These are phyloP conservation scores for Clarias magur DNA, from an alignment of 2,113 vertebrate genomes.

Conservation along the genomic window DNA sequence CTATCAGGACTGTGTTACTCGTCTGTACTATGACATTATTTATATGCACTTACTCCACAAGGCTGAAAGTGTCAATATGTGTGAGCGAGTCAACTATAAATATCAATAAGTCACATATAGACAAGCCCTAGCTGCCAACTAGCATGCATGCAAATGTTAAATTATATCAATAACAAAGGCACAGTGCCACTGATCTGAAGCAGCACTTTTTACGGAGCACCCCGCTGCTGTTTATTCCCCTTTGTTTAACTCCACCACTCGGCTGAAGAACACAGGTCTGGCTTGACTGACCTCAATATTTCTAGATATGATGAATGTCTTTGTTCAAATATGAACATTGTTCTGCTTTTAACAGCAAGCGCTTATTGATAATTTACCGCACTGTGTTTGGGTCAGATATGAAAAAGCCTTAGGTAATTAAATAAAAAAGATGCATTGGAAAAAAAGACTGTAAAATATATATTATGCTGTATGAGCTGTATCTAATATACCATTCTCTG, in stretches of 20 bases:
- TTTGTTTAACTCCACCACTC: neutral
- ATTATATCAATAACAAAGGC: neutral
- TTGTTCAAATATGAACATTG: neutral
- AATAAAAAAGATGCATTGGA: neutral
- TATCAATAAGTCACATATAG: neutral
- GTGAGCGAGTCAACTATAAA: neutral
- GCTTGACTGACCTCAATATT: neutral
- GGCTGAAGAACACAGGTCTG: neutral
- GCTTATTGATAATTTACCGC: neutral
- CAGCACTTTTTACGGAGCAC: neutral
- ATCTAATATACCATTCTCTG: too few species aligned
- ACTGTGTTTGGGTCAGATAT: neutral
- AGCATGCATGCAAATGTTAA: conserved; percentile 11
- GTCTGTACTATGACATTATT: conserved; percentile 7
- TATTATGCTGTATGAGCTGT: neutral
- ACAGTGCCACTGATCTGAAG: conserved; percentile 14
- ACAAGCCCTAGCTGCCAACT: neutral
- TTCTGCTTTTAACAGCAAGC: neutral
- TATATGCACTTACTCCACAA: neutral
- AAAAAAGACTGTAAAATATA: neutral
- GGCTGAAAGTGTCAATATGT: neutral
- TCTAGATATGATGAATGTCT: neutral
- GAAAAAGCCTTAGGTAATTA: neutral
- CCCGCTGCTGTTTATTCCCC: neutral
- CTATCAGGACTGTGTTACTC: conserved; percentile 10